phyloP scores from a whole-genome alignment of 1,140 invertebrate genomes.

The Venturia canescens region DNA sequence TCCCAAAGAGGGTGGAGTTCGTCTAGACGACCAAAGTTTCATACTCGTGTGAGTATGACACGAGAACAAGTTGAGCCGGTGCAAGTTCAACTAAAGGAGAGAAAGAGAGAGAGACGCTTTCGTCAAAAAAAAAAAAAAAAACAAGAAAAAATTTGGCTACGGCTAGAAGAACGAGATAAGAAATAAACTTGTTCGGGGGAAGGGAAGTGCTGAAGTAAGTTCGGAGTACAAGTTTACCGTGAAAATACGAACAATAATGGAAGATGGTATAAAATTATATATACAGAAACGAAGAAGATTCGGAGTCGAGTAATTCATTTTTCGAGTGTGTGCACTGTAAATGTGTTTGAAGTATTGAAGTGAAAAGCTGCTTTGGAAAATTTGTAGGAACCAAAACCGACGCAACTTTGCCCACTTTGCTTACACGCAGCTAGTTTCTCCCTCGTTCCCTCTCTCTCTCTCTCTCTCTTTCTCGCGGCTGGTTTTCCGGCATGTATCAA shows the following conservation, averaged over 20 bases:
- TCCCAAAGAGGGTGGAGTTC: not conserved
- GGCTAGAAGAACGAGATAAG: not conserved
- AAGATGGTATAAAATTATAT: slow-evolving; percentile 55
- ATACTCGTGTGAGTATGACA: not conserved
- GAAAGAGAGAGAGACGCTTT: not conserved
- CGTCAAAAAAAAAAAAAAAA: not conserved
- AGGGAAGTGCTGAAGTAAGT: not conserved
- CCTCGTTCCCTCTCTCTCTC: not conserved
- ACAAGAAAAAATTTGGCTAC: slow-evolving; percentile 16
- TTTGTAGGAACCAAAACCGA: not conserved
- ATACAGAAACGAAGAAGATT: not conserved
- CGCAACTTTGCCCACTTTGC: not conserved
- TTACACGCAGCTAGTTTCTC: not conserved
- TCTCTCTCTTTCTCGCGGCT: not conserved
- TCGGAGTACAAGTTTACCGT: slow-evolving; percentile 58
- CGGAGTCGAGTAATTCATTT: too few species aligned
- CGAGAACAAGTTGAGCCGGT: slow-evolving; percentile 25
- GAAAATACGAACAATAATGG: slow-evolving; percentile 61
- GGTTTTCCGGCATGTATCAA: slow-evolving; percentile 63
- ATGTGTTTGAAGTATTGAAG: too few species aligned
- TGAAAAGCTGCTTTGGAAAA: not conserved
- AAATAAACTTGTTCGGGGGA: not conserved
- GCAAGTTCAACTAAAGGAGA: not conserved
- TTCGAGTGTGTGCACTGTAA: too few species aligned
- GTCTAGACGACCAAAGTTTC: slow-evolving; percentile 37